Evolutionary conservation across 2,797 vertebrate genomes (phyloP), one percentile per base, ranked within the genome.

Genomic region (Margarornis squamiger): DNA sequence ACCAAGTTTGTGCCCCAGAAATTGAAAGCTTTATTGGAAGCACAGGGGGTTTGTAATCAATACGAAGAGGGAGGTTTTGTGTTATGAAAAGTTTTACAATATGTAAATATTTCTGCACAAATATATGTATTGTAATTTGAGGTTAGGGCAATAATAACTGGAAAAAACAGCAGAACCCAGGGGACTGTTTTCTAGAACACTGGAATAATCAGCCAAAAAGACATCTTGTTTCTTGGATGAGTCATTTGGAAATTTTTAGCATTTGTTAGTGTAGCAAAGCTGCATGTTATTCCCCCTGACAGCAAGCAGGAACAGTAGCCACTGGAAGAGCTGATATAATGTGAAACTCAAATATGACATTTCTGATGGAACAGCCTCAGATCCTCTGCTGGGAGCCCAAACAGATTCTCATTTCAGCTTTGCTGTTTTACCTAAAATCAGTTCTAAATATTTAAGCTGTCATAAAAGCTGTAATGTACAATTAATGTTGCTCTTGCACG

Each of bases 171-270:
- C 29, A 65, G 52, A 91, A 55, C 36, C 12, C 66, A 27, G 12
- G 15, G 34, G 29, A 8, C n/a, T 71, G 13, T 67, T 83, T 38
- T 80, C 17, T 29, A 43, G 63, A 91, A 41, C 57, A n/a, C 18
- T 59, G 52, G 45, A 83, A 39, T 68, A 83, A 88, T 63, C 0
- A 4, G 26, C 34, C 70, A 62, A 90, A 74, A 58, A 70, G 39
- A 26, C 43, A 10, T 81, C 49, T 61, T 90, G 49, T 81, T 93
- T 86, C 73, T 86, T 62, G 48, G 58, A 75, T 92, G 80, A 94
- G 54, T 84, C 66, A 88, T 46, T 61, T 84, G 74, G 63, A 89
- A 93, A 81, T 49, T 86, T 81, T 84, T 68, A 93, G 70, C 38
- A 8, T 70, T 80, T 83, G 38, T 88, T 85, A 65, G 46, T 24